Evolutionary conservation across 2,888 invertebrate genomes (phyloP), one percentile per base, ranked within the genome.

Genomic region (Xestia ashworthii): DNA sequence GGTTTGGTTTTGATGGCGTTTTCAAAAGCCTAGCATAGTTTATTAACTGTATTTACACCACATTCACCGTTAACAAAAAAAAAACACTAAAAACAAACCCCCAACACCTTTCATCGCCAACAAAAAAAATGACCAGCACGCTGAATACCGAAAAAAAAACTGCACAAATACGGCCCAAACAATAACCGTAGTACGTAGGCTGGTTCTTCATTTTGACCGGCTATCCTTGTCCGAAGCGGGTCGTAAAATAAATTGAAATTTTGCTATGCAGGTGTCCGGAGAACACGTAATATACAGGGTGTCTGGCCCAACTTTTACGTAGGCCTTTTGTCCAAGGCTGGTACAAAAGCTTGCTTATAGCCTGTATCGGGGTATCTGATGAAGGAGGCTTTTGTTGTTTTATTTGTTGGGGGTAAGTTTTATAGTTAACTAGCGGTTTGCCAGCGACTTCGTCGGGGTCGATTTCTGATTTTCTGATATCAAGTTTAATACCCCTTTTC

Each of bases 171-270:
- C 41, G 19, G 16, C 19, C 22, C 25, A 46, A 38, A 58, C 60
- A 50, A 74, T 71, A 77, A 25, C 73, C 53, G 22, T 38, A 58
- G 64, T 71, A 50, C 16, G 25, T 60, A 44, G 41, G 25, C 58
- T 38, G 32, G 73, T 84, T 75, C 84, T 84, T 84, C 84, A 81
- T 84, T 84, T 81, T 38, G 44, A 73, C 60, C 25, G 64, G 25
- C 70, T 25, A 76, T 77, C 69, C 64, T 67, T 80, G 75, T 78
- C 81, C 69, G 53, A 66, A 14, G 48, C 75, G 68, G 74, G 68
- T 76, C 83, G 76, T 87, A 87, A 87, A 87, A 87, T 85, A 87
- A 85, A 87, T 87, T 87, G 87, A 87, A 87, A 83, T 87, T 85
- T 86, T 78, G 65, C 78, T 76, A 76, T 86, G 76, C 85, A 86